phyloP scores from a whole-genome alignment of 37 sponge, comb jelly and placozoan genomes.

The Halichondria panicea region DNA sequence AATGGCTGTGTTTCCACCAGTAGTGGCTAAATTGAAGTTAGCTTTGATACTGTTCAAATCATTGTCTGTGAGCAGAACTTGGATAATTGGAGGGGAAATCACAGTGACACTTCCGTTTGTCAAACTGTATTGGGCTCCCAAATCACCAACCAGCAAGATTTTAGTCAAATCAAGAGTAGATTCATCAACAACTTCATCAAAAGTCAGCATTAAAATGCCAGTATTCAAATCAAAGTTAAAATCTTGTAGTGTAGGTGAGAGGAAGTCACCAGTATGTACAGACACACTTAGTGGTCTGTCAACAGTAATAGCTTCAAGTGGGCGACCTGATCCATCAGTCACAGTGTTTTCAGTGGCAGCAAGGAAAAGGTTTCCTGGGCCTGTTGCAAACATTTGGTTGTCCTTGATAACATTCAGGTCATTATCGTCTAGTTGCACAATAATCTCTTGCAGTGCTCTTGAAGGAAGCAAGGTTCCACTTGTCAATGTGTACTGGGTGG shows the following conservation, averaged over 20 bases:
- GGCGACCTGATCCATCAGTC: constrained; percentile 58
- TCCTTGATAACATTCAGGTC: constrained; percentile 76
- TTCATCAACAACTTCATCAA: constrained; percentile 75
- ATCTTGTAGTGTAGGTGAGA: constrained; percentile 48
- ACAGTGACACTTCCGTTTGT: constrained; percentile 28
- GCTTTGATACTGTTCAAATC: constrained; percentile 78
- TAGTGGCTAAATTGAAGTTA: constrained; percentile 51
- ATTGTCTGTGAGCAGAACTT: constrained; percentile 21
- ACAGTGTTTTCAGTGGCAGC: constrained; percentile 59
- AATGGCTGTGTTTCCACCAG: constrained; percentile 40
- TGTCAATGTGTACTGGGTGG: constrained; percentile 13
- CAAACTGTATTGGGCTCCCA: constrained; percentile 25
- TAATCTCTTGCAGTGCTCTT: constrained; percentile 34
- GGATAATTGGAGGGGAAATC: constrained; percentile 34
- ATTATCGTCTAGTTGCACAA: constrained; percentile 32
- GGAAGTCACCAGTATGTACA: constrained; percentile 55
- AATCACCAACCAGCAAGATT: constrained; percentile 52
- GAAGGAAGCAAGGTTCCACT: constrained; percentile 61
- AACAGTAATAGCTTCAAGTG: constrained; percentile 45
- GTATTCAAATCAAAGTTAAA: constrained; percentile 79
- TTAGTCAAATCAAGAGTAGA: constrained; percentile 62
- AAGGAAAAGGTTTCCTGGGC: constrained; percentile 58
- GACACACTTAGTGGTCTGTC: constrained; percentile 39
- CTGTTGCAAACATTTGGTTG: constrained; percentile 50
- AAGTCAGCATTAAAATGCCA: constrained; percentile 63